A percentile compares a stretch with the other conserved stretches of the same genome.
phyloP scores from a whole-genome alignment of 2,797 vertebrate genomes.

The Acanthiza pusilla region DNA sequence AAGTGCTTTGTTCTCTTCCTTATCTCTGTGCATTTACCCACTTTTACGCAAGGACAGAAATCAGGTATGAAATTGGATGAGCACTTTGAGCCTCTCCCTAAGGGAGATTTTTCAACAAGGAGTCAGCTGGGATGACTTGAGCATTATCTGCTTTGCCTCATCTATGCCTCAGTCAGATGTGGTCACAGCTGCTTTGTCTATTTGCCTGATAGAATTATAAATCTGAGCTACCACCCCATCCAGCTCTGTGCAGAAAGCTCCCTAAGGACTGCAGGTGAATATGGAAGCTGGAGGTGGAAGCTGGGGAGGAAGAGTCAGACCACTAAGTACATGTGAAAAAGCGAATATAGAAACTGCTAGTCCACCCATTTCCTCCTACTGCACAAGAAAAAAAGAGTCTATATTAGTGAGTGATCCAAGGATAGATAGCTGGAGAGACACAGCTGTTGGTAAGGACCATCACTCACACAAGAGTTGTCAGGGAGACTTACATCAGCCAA shows the following conservation, averaged over 20 bases:
- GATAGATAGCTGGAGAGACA: background rate
- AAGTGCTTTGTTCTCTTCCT: background rate
- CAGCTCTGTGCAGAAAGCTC: background rate
- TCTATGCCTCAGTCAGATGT: background rate
- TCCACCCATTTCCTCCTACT: background rate
- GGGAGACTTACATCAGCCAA: background rate
- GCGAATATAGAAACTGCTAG: background rate
- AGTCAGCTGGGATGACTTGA: background rate
- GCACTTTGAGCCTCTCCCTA: background rate
- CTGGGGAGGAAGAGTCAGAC: background rate
- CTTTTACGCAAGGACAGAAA: background rate
- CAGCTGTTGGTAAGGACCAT: background rate
- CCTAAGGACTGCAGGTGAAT: background rate
- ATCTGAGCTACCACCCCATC: fast-evolving
- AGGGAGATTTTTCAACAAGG: background rate
- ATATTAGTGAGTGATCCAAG: background rate
- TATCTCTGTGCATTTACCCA: fast-evolving
- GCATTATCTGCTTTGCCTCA: background rate
- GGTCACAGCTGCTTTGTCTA: background rate
- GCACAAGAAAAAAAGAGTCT: background rate
- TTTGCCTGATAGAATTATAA: background rate
- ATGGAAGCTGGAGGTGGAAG: background rate
- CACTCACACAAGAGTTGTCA: background rate
- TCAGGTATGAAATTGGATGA: background rate
- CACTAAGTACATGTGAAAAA: background rate